These are phyloP conservation scores for Ichneumon xanthorius DNA, from an alignment of 2,888 invertebrate species.

Conservation along the genomic window DNA sequence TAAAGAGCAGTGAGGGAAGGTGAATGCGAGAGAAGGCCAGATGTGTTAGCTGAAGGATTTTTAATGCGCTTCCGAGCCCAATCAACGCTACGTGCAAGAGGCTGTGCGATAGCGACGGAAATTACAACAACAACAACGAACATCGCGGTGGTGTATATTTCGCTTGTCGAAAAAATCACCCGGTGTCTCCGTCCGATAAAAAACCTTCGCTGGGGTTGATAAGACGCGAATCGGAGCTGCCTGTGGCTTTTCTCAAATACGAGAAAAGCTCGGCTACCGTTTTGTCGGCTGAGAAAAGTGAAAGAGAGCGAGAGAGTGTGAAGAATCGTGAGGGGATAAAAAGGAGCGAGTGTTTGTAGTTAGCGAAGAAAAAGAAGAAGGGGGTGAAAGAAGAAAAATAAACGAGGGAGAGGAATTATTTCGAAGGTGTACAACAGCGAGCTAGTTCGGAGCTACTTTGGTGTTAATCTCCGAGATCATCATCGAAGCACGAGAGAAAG, in stretches of 20 bases:
- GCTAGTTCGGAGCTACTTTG: conserved; percentile 38
- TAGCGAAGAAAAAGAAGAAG: conserved; percentile 4
- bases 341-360: conserved; percentile 6
- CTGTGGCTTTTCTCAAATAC: conserved; percentile 53
- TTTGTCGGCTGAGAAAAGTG: conserved; percentile 48
- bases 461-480: conserved; percentile 15
- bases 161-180: conserved; percentile 55
- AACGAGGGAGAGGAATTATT: conserved; percentile 31
- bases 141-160: conserved; percentile 70
- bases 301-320: conserved; percentile 32
- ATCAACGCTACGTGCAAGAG: conserved; percentile 80
- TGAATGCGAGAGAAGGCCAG: conserved; percentile 80
- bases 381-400: conserved; percentile 36
- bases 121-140: conserved; percentile 69
- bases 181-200: conserved; percentile 29
- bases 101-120: conserved; percentile 80
- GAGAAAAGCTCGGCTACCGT: conserved; percentile 47
- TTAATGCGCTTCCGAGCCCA: conserved; percentile 84
- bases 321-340: conserved; percentile 24
- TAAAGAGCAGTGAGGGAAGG: conserved; percentile 84
- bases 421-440: conserved; percentile 22
- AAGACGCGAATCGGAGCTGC: conserved; percentile 45
- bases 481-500: conserved; percentile 9
- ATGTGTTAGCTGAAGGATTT: conserved; percentile 83
- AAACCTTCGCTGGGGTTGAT: conserved; percentile 58